Evolutionary conservation across 2,888 invertebrate species (phyloP), one percentile per base, ranked within the genome.

Genomic region (Schrankia costaestrigalis): DNA sequence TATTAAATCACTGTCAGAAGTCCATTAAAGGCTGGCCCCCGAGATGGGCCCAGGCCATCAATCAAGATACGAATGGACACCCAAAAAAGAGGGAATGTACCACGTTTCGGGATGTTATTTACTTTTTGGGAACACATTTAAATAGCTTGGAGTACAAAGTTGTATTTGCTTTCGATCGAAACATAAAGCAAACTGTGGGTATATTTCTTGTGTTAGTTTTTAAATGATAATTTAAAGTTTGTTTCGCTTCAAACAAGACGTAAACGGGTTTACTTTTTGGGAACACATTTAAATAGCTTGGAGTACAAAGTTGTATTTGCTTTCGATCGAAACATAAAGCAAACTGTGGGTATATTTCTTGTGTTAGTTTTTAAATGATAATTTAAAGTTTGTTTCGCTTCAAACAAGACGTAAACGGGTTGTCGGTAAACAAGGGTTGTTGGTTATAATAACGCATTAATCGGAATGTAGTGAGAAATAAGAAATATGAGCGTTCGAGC

Each of bases 1-100:
- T 84, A 87, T 87, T 86, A 83, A 87, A 87, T 87, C 86, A 86
- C 84, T 71, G 84, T 84, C 86, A 82, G 75, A 73, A 75, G 67
- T 78, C 81, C 86, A 85, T 86, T 86, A 85, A 72, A 77, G 66
- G 64, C 62, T 63, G 70, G 64, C 68, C 71, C 64, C 57, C 56
- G 58, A 65, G 63, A 62, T 54, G 64, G 66, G 63, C 63, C 51
- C 35, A 46, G 57, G 60, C 73, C 71, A 85, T 85, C 85, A 80
- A 85, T 86, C 86, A 86, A 64, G 71, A 75, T 73, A 78, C 74
- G 63, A 60, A 68, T 66, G 67, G 58, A 63, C 62, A 56, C 48
- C 60, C 52, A 57, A 67, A 56, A 58, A 55, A 56, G 54, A 37
- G 46, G 59, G 51, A 36, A 48, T 36, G 35, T 50, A 41, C 53